These are phyloP conservation scores for Anguilla megastoma DNA, from an alignment of 2,797 vertebrate species.

Conservation along the genomic window DNA sequence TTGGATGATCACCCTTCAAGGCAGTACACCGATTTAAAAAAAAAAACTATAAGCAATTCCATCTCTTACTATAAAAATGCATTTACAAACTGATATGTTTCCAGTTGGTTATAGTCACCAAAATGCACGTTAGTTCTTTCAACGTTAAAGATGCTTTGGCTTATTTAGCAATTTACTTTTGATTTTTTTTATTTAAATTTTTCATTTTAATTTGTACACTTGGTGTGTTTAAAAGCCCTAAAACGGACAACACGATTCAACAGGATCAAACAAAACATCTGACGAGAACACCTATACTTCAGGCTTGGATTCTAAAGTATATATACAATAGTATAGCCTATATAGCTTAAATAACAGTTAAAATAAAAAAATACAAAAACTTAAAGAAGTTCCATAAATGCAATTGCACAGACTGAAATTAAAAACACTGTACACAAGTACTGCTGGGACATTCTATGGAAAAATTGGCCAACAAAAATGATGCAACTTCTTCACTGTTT, in stretches of 20 bases:
- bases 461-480: constrained; percentile 1
- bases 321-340: neutral
- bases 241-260: neutral
- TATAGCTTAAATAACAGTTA: neutral
- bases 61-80: neutral
- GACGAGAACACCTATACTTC: neutral
- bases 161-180: neutral
- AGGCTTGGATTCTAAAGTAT: neutral
- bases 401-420: neutral
- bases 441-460: neutral
- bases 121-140: neutral
- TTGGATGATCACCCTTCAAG: neutral
- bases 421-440: neutral
- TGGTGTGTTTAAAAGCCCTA: neutral
- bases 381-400: too few relatives aligned
- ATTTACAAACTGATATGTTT: neutral
- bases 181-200: neutral
- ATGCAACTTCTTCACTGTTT: neutral
- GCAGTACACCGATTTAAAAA: neutral
- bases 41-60: neutral
- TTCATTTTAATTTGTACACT: neutral
- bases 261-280: neutral
- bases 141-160: neutral
- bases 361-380: too few relatives aligned
- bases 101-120: neutral